phyloP scores from a whole-genome alignment of 1,140 invertebrate species.

The Drosophila trapezifrons region DNA sequence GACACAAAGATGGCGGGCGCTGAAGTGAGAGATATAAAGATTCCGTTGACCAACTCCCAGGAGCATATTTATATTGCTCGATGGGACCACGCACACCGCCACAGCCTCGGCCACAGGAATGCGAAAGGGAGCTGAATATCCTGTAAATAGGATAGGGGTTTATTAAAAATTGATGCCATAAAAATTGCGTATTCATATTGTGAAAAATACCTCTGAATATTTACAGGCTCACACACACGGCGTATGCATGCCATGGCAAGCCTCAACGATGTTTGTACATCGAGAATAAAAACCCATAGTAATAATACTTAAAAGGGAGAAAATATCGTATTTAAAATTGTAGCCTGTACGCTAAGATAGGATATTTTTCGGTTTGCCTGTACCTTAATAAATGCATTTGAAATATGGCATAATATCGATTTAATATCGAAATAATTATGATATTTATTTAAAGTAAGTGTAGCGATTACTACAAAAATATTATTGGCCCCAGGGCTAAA shows the following conservation, averaged over 20 bases:
- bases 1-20: constrained; percentile 15
- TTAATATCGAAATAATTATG: no score
- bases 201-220: constrained; percentile 68
- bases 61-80: constrained; percentile 61
- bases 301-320: not conserved
- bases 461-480: no score
- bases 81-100: constrained; percentile 40
- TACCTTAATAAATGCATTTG: not conserved
- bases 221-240: constrained; percentile 32
- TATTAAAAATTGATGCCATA: constrained; percentile 78
- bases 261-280: not conserved
- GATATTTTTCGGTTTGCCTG: no score
- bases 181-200: constrained; percentile 74
- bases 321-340: not conserved
- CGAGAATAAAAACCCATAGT: not conserved
- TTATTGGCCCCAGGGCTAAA: no score
- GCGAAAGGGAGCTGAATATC: not conserved
- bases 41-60: constrained; percentile 45
- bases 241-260: not conserved
- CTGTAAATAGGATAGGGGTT: constrained; percentile 33
- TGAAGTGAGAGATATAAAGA: constrained; percentile 37
- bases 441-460: no score
- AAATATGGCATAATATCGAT: not conserved
- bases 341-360: not conserved
- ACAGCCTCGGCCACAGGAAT: constrained; percentile 9